Evolutionary conservation across 2,113 vertebrate species (phyloP).

Genomic region (Clinocottus analis): DNA sequence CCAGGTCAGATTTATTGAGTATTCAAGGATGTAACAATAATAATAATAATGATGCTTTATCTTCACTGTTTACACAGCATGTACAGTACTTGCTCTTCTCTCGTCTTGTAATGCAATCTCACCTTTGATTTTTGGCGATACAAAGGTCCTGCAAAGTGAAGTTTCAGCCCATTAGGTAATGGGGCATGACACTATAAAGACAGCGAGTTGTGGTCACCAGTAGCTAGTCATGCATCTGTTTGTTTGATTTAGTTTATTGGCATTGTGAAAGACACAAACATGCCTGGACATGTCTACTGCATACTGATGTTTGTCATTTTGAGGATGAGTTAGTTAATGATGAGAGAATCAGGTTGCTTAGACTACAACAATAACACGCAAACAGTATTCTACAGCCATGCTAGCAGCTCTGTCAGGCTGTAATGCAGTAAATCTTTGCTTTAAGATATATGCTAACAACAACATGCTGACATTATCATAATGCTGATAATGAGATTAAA

Average conservation of each 20-base stretch:
- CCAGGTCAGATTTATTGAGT: not conserved
- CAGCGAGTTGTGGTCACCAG: not conserved
- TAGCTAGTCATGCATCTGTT: slow-evolving; percentile 8
- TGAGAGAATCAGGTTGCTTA: not conserved
- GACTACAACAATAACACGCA: too few species aligned
- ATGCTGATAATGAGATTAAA: too few species aligned
- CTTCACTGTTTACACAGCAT: slow-evolving; percentile 1
- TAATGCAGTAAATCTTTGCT: too few species aligned
- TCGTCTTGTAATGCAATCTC: not conserved
- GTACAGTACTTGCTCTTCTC: not conserved
- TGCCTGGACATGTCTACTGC: slow-evolving; percentile 38
- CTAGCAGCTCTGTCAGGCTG: too few species aligned
- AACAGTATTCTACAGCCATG: too few species aligned
- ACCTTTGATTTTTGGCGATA: not conserved
- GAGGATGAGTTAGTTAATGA: slow-evolving; percentile 18
- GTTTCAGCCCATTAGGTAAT: slow-evolving; percentile 16
- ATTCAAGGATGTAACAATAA: not conserved
- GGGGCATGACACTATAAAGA: slow-evolving; percentile 8
- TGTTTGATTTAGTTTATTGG: slow-evolving; percentile 15
- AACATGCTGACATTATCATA: not conserved
- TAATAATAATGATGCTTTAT: not conserved
- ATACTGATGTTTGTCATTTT: not conserved
- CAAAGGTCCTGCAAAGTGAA: not conserved
- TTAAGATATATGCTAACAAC: not conserved
- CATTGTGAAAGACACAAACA: slow-evolving; percentile 1